Evolutionary conservation across 1,140 invertebrate species (phyloP).

Genomic region (Saccostrea cuccullata): DNA sequence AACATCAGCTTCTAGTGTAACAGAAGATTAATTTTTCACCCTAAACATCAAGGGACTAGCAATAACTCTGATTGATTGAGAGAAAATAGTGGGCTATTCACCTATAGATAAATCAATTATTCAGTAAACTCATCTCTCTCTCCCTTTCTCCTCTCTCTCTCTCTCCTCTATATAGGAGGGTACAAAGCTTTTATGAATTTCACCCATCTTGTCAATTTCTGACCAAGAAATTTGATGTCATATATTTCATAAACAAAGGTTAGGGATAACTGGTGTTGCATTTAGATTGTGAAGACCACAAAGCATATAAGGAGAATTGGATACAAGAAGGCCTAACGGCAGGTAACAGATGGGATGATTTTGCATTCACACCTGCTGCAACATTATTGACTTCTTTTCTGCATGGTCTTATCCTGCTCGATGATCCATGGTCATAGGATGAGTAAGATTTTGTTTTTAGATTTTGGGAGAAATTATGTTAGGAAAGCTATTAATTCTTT

Average conservation of each 20-base stretch:
- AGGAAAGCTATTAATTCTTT: too few relatives aligned
- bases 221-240: background rate
- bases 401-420: background rate
- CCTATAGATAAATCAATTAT: conserved; percentile 22
- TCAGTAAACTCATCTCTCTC: background rate
- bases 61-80: conserved; percentile 3
- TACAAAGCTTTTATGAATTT: background rate
- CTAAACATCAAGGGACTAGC: background rate
- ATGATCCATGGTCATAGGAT: background rate
- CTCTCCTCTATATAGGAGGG: background rate
- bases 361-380: conserved; percentile 17
- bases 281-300: background rate
- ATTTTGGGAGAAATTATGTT: too few relatives aligned
- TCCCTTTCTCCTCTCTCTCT: background rate
- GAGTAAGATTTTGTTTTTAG: background rate
- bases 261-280: background rate
- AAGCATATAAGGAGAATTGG: background rate
- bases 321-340: background rate
- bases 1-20: background rate
- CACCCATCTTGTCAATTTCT: background rate
- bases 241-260: background rate
- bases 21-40: background rate
- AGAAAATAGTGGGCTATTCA: background rate
- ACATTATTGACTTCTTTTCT: background rate
- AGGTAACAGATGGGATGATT: conserved; percentile 29